These are phyloP conservation scores for Chloroceryle amazona DNA, from an alignment of 2,797 vertebrate species.

Conservation along the genomic window DNA sequence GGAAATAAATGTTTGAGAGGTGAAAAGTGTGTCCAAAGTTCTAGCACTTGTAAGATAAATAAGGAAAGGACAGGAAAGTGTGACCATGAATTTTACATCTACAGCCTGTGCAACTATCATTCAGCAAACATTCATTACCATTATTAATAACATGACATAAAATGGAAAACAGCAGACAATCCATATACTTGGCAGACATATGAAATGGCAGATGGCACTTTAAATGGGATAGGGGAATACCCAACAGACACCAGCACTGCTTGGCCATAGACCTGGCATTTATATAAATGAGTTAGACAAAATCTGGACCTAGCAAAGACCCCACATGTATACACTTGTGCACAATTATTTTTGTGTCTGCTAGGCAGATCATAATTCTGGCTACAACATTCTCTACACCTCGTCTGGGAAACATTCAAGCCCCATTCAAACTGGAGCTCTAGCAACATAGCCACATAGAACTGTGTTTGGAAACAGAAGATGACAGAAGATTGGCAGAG, in stretches of 20 bases:
- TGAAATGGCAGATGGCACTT: slow-evolving; percentile 51
- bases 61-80: background rate
- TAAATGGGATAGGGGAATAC: slow-evolving; percentile 29
- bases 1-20: slow-evolving; percentile 24
- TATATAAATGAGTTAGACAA: slow-evolving; percentile 11
- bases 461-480: background rate
- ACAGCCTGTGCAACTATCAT: background rate
- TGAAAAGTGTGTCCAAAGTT: background rate
- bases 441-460: background rate
- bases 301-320: slow-evolving; percentile 34
- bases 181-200: slow-evolving; percentile 44
- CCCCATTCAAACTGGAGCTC: background rate
- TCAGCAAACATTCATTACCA: slow-evolving; percentile 30
- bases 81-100: slow-evolving; percentile 3
- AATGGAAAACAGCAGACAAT: slow-evolving; percentile 41
- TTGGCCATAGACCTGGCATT: background rate
- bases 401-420: background rate
- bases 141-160: slow-evolving; percentile 49
- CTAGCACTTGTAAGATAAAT: background rate
- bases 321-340: slow-evolving; percentile 22
- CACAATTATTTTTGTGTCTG: slow-evolving; percentile 44
- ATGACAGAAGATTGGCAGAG: background rate
- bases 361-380: background rate
- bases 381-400: background rate
- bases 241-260: background rate